Percentiles rank a stretch among this genome's conserved stretches.
Evolutionary conservation across 2,797 vertebrate species (phyloP).

Genomic region (Coregonus ussuriensis): DNA sequence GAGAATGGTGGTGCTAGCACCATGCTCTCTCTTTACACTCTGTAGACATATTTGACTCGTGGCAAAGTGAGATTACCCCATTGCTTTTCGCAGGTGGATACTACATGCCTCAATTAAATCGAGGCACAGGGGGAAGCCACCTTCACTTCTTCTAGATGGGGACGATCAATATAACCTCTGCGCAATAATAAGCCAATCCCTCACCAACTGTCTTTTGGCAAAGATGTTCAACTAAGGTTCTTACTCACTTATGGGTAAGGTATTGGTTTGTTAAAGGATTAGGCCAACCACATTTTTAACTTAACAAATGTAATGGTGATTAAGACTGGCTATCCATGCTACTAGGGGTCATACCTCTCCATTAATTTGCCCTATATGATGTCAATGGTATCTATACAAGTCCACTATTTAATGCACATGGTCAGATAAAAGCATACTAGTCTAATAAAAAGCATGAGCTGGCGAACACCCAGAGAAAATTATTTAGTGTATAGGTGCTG

Average conservation of each 20-base stretch:
- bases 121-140: constrained; percentile 1
- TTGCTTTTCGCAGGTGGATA: background rate
- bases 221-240: background rate
- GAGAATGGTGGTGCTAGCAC: constrained; percentile 49
- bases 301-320: background rate
- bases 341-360: background rate
- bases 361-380: background rate
- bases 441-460: too few species aligned
- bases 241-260: background rate
- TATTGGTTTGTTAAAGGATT: background rate
- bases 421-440: background rate
- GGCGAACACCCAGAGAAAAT: too few species aligned
- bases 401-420: background rate
- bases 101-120: constrained; percentile 8
- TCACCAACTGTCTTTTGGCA: background rate
- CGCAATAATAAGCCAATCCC: constrained; percentile 15
- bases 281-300: background rate
- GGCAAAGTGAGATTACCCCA: constrained; percentile 23
- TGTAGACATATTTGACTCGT: constrained; percentile 43
- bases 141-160: constrained; percentile 16
- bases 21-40: constrained; percentile 30
- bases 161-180: constrained; percentile 19
- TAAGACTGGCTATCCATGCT: background rate
- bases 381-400: background rate
- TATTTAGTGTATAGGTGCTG: too few species aligned